Evolutionary conservation across 2,888 invertebrate genomes (phyloP).

Genomic region (Eledona agricola): DNA sequence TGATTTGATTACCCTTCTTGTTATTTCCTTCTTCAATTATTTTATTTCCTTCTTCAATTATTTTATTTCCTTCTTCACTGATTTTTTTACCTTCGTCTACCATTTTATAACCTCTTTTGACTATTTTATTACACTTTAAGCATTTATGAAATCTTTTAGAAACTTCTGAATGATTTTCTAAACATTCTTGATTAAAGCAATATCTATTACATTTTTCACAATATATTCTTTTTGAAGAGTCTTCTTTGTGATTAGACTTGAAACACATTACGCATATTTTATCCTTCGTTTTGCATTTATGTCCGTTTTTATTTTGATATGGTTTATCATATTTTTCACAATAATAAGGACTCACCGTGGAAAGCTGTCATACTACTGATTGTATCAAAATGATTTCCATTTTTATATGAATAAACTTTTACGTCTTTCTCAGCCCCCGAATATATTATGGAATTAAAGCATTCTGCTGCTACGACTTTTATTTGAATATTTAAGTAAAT

Average conservation of each 20-base stretch:
- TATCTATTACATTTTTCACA: conserved; percentile 14
- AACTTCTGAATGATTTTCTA: conserved; percentile 17
- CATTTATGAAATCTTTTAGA: conserved; percentile 15
- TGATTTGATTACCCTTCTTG: conserved; percentile 19
- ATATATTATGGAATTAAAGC: conserved; percentile 9
- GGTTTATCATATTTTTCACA: conserved; percentile 27
- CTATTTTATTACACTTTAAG: conserved; percentile 19
- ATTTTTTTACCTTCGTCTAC: conserved; percentile 12
- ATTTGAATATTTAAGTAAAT: conserved; percentile 15
- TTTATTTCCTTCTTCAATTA: conserved; percentile 16
- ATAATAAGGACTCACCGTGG: conserved; percentile 25
- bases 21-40: conserved; percentile 7
- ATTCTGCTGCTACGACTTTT: conserved; percentile 7
- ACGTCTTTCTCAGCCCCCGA: conserved; percentile 11
- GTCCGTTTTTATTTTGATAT: conserved; percentile 19
- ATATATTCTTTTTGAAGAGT: conserved; percentile 11
- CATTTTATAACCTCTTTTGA: conserved; percentile 15
- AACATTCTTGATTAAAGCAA: conserved; percentile 16
- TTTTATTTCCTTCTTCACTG: conserved; percentile 16
- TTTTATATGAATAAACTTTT: conserved; percentile 21
- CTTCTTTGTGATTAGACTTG: conserved; percentile 18
- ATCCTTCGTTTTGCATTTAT: conserved; percentile 17
- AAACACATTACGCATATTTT: conserved; percentile 20
- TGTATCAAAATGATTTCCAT: conserved; percentile 25
- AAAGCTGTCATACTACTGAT: conserved; percentile 27